Conservation (phyloP, 92 coral and sea anemone genomes). For the Porites rus region DNA sequence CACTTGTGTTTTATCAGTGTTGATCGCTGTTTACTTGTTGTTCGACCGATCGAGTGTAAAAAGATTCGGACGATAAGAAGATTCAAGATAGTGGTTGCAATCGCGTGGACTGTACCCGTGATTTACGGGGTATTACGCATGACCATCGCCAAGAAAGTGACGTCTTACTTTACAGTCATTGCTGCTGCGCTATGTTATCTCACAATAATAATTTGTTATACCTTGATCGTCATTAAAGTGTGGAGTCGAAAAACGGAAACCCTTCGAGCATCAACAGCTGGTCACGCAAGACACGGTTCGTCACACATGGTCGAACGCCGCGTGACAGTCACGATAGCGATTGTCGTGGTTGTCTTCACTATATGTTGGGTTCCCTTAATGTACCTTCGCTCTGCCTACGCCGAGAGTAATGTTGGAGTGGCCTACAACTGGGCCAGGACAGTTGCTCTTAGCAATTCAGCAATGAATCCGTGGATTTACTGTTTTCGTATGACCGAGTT, state of each 20-base stretch:
- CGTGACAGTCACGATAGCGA: slow-evolving; percentile 83
- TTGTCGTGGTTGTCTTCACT: slow-evolving; percentile 75
- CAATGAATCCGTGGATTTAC: slow-evolving; percentile 87
- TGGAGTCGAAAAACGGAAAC: slow-evolving; percentile 64
- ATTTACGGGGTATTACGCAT: slow-evolving; percentile 69
- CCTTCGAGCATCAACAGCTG: slow-evolving; percentile 12
- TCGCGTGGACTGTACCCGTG: slow-evolving; percentile 69
- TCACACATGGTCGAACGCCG: slow-evolving; percentile 77
- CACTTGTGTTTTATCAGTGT: slow-evolving; percentile 79
- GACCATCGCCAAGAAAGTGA: slow-evolving; percentile 61
- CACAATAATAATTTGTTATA: slow-evolving; percentile 68
- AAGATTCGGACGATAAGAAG: slow-evolving; percentile 59
- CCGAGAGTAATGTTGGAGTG: slow-evolving; percentile 64
- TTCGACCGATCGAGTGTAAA: slow-evolving; percentile 65
- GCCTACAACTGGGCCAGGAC: slow-evolving; percentile 93
- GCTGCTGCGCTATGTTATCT: slow-evolving; percentile 73
- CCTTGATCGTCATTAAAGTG: slow-evolving; percentile 75
- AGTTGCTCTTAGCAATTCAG: slow-evolving; percentile 78
- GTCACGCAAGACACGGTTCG: slow-evolving; percentile 29
- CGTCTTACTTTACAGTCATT: slow-evolving; percentile 72
- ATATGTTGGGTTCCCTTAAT: slow-evolving; percentile 81
- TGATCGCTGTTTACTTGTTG: slow-evolving; percentile 76
- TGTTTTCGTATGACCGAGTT: slow-evolving; percentile 81
- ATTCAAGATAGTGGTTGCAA: slow-evolving; percentile 51
- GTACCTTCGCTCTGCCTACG: slow-evolving; percentile 61